These are phyloP conservation scores for Meiosimyza decipiens DNA, from an alignment of 2,888 invertebrate species.

Conservation along the genomic window DNA sequence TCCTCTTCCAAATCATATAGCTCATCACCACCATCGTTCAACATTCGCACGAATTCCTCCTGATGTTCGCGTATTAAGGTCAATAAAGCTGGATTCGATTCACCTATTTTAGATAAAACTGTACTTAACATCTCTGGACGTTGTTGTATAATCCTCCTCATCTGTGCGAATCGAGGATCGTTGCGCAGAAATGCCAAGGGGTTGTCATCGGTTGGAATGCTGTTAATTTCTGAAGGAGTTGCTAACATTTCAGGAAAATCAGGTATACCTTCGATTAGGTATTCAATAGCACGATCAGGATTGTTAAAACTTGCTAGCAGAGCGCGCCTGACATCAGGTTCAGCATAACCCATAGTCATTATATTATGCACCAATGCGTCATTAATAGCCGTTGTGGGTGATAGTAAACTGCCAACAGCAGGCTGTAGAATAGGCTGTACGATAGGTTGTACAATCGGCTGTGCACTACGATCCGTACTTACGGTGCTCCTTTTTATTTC, in stretches of 20 bases:
- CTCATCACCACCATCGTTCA: constrained; percentile 44
- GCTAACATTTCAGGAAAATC: constrained; percentile 38
- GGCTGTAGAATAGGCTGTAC: not conserved
- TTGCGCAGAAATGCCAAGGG: constrained; percentile 75
- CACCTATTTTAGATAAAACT: constrained; percentile 89
- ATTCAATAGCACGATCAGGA: constrained; percentile 97
- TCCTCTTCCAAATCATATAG: constrained; percentile 31
- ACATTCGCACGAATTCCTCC: constrained; percentile 81
- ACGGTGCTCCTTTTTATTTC: constrained; percentile 39
- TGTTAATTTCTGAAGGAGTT: constrained; percentile 7
- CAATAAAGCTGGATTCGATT: constrained; percentile 91
- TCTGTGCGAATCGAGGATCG: constrained; percentile 94
- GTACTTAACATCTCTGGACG: constrained; percentile 91
- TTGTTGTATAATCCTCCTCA: constrained; percentile 89
- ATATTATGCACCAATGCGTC: constrained; percentile 52
- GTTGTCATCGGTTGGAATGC: constrained; percentile 19
- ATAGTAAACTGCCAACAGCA: constrained; percentile 8
- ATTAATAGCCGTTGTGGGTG: constrained; percentile 44
- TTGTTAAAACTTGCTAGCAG: constrained; percentile 95
- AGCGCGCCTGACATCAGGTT: constrained; percentile 84
- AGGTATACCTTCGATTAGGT: constrained; percentile 83
- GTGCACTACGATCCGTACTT: constrained; percentile 29
- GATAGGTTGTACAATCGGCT: constrained; percentile 16
- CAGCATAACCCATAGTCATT: constrained; percentile 86
- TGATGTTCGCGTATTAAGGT: constrained; percentile 90